Percentiles rank a stretch among this genome's conserved stretches.
These are phyloP conservation scores for Hypomecis punctinalis DNA, from an alignment of 2,888 invertebrate genomes.

Conservation along the genomic window DNA sequence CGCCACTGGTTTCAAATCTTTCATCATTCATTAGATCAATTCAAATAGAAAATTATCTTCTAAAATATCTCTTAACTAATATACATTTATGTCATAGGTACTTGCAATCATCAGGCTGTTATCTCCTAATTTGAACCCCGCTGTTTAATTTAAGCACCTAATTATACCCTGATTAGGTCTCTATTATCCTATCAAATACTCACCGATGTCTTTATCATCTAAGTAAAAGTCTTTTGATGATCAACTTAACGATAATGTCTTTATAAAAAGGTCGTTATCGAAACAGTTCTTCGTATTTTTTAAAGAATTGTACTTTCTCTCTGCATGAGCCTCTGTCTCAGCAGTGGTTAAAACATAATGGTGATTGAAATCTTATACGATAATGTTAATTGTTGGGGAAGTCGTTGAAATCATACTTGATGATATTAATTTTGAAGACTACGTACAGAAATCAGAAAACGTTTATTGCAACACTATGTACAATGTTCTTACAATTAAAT, in stretches of 20 bases:
- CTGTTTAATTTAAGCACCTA: constrained; percentile 26
- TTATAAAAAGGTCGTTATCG: constrained; percentile 12
- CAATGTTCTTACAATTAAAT: too few species aligned
- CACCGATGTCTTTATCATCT: constrained; percentile 16
- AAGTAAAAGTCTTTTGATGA: constrained; percentile 10
- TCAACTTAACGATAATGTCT: constrained; percentile 22
- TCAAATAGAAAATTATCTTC: not conserved
- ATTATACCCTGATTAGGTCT: constrained; percentile 17
- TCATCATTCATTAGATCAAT: not conserved
- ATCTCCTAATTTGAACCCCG: constrained; percentile 26
- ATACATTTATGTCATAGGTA: constrained; percentile 5
- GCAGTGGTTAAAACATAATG: not conserved
- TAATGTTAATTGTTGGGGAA: not conserved
- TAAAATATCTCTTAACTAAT: constrained; percentile 8
- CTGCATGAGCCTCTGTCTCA: not conserved
- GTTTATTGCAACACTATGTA: too few species aligned
- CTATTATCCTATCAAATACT: constrained; percentile 7
- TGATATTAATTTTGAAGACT: not conserved
- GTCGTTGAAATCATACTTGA: too few species aligned
- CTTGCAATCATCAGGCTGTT: constrained; percentile 20
- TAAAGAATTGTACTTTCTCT: constrained; percentile 7
- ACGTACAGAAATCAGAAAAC: too few species aligned
- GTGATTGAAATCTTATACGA: not conserved
- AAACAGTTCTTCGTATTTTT: not conserved
- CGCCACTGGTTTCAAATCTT: too few species aligned